phyloP scores from a whole-genome alignment of 2,113 vertebrate genomes.

The Sterna hirundo region DNA sequence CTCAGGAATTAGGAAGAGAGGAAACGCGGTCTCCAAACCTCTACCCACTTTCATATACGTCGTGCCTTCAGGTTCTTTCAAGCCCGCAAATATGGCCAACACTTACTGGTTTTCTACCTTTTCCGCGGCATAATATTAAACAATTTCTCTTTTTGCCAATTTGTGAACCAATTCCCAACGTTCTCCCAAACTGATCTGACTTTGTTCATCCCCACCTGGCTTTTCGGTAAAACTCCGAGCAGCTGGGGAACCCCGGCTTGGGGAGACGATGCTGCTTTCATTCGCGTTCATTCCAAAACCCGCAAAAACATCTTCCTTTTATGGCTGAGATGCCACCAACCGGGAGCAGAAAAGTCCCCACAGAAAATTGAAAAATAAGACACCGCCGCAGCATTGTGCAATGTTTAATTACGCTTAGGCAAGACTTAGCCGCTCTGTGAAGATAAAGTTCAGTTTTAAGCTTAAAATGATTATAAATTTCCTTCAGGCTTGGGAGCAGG shows the following conservation, averaged over 20 bases:
- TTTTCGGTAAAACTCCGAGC: neutral
- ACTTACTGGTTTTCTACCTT: neutral
- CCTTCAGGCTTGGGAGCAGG: neutral
- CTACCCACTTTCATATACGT: neutral
- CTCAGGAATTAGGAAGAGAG: neutral
- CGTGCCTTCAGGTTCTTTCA: neutral
- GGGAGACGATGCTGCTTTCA: neutral
- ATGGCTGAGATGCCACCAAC: neutral
- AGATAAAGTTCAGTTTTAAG: neutral
- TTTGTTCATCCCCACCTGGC: neutral
- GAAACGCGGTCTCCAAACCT: neutral
- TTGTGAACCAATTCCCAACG: neutral
- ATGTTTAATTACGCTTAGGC: neutral
- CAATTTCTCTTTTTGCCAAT: neutral
- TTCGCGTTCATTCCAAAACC: neutral
- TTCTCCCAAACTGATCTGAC: neutral
- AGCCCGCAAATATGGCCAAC: neutral
- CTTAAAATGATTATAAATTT: rapidly evolving
- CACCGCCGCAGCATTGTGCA: neutral
- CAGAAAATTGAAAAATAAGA: rapidly evolving
- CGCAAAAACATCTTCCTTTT: neutral
- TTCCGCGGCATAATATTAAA: neutral
- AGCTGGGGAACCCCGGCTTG: neutral
- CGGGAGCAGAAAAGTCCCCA: neutral
- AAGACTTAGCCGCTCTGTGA: neutral